Evolutionary conservation across 2,888 invertebrate genomes (phyloP).

Genomic region (Myathropa florea): DNA sequence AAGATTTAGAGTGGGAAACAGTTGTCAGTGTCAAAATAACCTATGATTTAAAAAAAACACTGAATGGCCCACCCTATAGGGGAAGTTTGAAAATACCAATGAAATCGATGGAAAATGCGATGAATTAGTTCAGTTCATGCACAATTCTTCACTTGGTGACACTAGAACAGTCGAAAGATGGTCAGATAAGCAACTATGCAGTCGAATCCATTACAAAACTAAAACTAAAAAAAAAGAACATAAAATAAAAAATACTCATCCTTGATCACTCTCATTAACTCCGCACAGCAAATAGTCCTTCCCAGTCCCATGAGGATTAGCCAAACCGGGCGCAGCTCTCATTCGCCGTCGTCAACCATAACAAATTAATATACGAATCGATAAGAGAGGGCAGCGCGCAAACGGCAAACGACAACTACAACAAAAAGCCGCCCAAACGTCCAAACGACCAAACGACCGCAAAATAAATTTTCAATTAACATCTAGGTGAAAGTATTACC

Average conservation of each 20-base stretch:
- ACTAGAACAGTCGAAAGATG: background rate
- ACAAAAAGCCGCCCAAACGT: background rate
- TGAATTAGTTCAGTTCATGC: background rate
- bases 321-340: slow-evolving; percentile 38
- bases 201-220: background rate
- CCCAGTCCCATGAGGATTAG: slow-evolving; percentile 39
- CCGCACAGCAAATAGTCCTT: slow-evolving; percentile 7
- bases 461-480: slow-evolving; percentile 65
- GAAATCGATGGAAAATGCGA: background rate
- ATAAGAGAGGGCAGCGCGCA: slow-evolving; percentile 6
- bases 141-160: background rate
- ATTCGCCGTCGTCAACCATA: slow-evolving; percentile 45
- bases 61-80: no score
- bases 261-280: slow-evolving; percentile 39
- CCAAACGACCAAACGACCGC: slow-evolving; percentile 27
- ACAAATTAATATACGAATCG: slow-evolving; percentile 61
- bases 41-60: no score
- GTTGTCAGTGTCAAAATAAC: no score
- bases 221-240: background rate
- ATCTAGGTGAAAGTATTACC: slow-evolving; percentile 54
- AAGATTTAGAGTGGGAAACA: no score
- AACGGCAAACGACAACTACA: background rate
- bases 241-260: background rate
- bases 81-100: no score
- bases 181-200: background rate